Conservation (phyloP, 1,140 invertebrate species). For the Lamellibrachia luymesi region DNA sequence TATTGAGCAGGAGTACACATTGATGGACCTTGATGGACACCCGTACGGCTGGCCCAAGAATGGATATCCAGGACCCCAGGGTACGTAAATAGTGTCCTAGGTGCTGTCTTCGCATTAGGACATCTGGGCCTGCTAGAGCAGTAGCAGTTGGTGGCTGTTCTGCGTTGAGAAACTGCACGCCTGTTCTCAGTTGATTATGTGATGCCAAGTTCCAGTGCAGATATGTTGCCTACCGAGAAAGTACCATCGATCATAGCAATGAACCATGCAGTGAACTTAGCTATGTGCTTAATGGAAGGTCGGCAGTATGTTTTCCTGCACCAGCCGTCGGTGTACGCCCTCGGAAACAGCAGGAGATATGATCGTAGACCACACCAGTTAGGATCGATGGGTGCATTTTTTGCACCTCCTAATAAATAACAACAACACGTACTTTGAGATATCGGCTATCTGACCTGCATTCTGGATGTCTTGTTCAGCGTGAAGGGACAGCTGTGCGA, state of each 20-base stretch:
- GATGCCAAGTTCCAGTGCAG: background rate
- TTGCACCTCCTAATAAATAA: background rate
- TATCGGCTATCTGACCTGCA: background rate
- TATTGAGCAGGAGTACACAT: slow-evolving; percentile 89
- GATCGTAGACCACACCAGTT: background rate
- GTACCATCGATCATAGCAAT: background rate
- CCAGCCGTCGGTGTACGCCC: background rate
- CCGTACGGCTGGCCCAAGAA: slow-evolving; percentile 94
- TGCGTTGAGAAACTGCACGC: background rate
- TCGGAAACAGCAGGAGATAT: background rate
- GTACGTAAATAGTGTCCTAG: background rate
- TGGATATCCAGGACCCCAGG: slow-evolving; percentile 85
- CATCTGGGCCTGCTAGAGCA: background rate
- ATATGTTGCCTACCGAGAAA: background rate
- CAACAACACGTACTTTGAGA: background rate
- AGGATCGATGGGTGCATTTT: background rate
- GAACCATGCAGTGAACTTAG: background rate
- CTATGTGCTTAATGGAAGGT: background rate
- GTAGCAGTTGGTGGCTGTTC: background rate
- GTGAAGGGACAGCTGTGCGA: background rate
- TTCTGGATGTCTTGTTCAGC: background rate
- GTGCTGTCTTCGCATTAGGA: background rate
- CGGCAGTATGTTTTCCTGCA: background rate
- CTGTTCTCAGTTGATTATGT: background rate
- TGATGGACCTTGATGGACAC: slow-evolving; percentile 83